Conservation (phyloP, 2,113 vertebrate species). For the Upupa epops region DNA sequence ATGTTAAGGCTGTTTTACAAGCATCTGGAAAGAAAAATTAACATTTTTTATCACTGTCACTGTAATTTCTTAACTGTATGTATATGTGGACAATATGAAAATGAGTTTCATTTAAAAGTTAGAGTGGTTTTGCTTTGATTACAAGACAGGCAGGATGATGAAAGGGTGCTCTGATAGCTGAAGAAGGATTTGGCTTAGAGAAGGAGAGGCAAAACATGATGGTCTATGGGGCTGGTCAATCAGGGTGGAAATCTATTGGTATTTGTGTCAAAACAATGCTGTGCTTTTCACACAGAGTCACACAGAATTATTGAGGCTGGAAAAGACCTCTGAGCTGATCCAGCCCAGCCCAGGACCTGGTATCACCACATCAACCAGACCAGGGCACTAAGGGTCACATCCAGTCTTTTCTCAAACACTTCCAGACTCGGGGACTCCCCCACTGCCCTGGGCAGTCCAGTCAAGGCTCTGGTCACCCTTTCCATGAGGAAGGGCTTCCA, state of each 20-base stretch:
- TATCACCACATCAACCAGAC: too few relatives aligned
- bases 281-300: neutral
- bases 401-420: too few relatives aligned
- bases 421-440: too few relatives aligned
- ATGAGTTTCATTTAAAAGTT: constrained; percentile 66
- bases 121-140: constrained; percentile 54
- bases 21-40: constrained; percentile 79
- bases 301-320: too few relatives aligned
- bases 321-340: too few relatives aligned
- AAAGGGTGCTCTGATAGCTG: neutral
- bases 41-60: constrained; percentile 78
- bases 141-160: neutral
- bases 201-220: rapidly evolving
- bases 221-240: neutral
- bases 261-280: neutral
- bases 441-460: too few relatives aligned
- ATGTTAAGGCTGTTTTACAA: constrained; percentile 77
- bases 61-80: constrained; percentile 74
- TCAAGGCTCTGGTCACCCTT: too few relatives aligned
- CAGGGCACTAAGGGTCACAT: too few relatives aligned
- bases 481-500: neutral
- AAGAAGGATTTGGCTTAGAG: neutral
- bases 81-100: constrained; percentile 70
- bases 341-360: too few relatives aligned
- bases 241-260: neutral